Base-by-base conservation (phyloP, 2,797 vertebrate species). In the Phylloscopus collybita region DNA sequence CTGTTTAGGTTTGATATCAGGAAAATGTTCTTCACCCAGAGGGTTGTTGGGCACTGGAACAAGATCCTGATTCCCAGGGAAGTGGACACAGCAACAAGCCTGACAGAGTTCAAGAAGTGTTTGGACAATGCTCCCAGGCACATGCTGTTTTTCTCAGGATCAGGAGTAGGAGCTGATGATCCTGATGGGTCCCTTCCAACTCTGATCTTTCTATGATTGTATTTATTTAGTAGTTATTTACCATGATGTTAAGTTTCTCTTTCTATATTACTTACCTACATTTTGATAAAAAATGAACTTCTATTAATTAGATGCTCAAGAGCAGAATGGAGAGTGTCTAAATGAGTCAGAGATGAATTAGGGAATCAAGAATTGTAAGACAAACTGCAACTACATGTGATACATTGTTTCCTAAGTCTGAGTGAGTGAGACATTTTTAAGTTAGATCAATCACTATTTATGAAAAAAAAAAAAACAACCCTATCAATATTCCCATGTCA, bases 401-500 rank as follows among this genome's bases (percentile, higher is more conserved):
- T 44, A 76, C 3, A 12, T 26, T 29, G 6, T 51, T 87, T 74
- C 12, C 9, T 71, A 29, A 66, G 21, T 13, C 14, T 74, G 32
- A 66, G 30, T 13, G 36, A 3, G 5, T 73, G 45, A 61, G 19
- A 56, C 2, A 10, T 56, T 73, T 74, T 73, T 18, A 51, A 34
- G 12, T 69, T 61, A 70, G 25, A 23, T 30, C 14, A 80, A 47
- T 22, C 7, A 29, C 15, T 70, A 14, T 42, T 56, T 47, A 51
- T 25, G 10, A n/a, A 71, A 47, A 38, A 38, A 36, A 0, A 38
- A 38, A 38, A 38, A 36, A 0, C n/a, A n/a, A 10, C 0, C 1
- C 5, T 27, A 26, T 9, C 3, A 10, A 1, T 60, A 84, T 42
- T 73, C 8, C 51, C 32, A n/a, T 7, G 20, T 26, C 45, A 62